phyloP scores from a whole-genome alignment of 2,797 vertebrate species.

The Salmo trutta region DNA sequence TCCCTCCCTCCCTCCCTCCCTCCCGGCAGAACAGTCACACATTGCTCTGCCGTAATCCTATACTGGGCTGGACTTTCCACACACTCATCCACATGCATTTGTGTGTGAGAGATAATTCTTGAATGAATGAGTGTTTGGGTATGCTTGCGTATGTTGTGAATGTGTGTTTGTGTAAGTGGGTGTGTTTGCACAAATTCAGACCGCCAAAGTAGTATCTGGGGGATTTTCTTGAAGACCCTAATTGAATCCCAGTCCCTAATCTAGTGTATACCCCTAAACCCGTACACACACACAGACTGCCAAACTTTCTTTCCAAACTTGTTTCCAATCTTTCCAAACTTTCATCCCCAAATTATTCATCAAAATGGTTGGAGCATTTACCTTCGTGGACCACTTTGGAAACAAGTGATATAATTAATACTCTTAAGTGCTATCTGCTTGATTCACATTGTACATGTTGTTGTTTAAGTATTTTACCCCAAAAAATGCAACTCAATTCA shows the following conservation, averaged over 20 bases:
- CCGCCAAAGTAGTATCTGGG: constrained; percentile 57
- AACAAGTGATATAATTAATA: too few species aligned
- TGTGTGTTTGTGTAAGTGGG: constrained; percentile 20
- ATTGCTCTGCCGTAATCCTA: not conserved
- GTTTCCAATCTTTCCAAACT: constrained; percentile 10
- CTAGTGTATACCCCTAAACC: constrained; percentile 75
- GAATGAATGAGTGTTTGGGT: not conserved
- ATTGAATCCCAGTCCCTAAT: constrained; percentile 76
- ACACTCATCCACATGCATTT: not conserved
- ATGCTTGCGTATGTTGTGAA: not conserved
- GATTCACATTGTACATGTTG: too few species aligned
- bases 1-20: too few species aligned
- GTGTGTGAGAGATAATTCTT: not conserved
- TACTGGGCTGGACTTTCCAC: not conserved
- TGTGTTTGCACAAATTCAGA: constrained; percentile 54
- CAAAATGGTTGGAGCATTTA: not conserved
- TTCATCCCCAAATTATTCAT: not conserved
- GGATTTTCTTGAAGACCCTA: constrained; percentile 74
- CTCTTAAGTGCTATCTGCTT: too few species aligned
- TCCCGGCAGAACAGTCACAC: not conserved
- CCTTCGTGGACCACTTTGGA: too few species aligned
- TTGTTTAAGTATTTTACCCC: too few species aligned
- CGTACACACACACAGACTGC: constrained; percentile 57
- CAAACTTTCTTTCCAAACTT: constrained; percentile 10
- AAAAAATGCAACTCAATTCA: too few species aligned